Conservation (phyloP, 2,888 invertebrate genomes). For the Agrochola circellaris region DNA sequence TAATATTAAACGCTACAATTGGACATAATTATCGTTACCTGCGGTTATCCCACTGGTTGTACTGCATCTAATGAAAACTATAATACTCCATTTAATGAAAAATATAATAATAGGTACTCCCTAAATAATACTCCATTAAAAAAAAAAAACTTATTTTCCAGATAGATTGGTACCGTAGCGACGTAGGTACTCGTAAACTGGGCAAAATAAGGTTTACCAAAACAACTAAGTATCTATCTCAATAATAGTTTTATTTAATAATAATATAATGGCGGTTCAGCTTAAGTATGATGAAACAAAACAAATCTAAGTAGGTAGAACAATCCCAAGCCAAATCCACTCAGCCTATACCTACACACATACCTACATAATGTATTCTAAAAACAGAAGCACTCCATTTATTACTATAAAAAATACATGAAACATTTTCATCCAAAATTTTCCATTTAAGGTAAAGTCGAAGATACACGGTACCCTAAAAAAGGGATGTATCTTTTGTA, state of each 20-base stretch:
- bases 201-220: neutral
- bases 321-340: conserved; percentile 6
- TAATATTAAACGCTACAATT: neutral
- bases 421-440: conserved; percentile 27
- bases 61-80: neutral
- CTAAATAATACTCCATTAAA: too few relatives aligned
- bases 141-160: too few relatives aligned
- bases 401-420: conserved; percentile 25
- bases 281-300: conserved; percentile 4
- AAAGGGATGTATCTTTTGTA: conserved; percentile 78
- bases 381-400: conserved; percentile 29
- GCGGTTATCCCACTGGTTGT: neutral
- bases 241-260: neutral
- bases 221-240: neutral
- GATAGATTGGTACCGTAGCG: neutral
- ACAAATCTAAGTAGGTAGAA: conserved; percentile 11
- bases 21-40: neutral
- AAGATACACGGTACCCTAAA: conserved; percentile 71
- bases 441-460: conserved; percentile 46
- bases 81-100: too few relatives aligned
- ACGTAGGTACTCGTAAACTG: neutral
- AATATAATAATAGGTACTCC: too few relatives aligned
- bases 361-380: conserved; percentile 23
- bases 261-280: neutral
- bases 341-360: conserved; percentile 11